A percentile compares a stretch with the other conserved stretches of the same genome.
Conservation (phyloP, 2,113 vertebrate genomes). For the Percina caprodes region DNA sequence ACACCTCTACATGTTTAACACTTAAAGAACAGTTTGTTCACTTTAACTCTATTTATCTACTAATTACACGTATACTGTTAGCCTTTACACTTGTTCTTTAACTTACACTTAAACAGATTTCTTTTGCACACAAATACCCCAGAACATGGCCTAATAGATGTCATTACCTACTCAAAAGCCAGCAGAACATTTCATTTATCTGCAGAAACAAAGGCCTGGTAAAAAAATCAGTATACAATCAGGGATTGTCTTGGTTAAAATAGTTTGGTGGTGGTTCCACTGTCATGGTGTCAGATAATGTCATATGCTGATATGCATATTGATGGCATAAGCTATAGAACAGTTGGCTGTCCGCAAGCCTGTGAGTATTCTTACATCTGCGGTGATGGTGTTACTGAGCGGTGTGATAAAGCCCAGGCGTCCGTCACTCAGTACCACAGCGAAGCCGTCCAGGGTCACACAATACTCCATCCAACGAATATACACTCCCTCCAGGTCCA, state of each 20-base stretch:
- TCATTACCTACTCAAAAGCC: background rate
- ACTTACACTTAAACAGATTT: background rate
- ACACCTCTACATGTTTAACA: background rate
- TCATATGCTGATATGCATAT: background rate
- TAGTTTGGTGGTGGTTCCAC: background rate
- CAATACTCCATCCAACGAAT: conserved; percentile 96
- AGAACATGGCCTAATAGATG: background rate
- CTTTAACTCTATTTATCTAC: background rate
- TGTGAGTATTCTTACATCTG: conserved; percentile 86
- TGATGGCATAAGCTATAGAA: background rate
- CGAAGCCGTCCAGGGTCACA: conserved; percentile 94
- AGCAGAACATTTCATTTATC: background rate
- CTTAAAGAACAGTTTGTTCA: background rate
- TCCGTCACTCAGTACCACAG: conserved; percentile 95
- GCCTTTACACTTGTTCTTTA: background rate
- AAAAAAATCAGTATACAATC: background rate
- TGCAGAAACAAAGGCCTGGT: background rate
- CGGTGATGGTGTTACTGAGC: conserved; percentile 89
- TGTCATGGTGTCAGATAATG: background rate
- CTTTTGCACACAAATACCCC: background rate
- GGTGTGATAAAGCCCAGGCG: conserved; percentile 97
- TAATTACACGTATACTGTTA: background rate
- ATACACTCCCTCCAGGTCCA: conserved; percentile 90
- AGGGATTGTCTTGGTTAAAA: background rate
- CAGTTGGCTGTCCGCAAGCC: background rate